Evolutionary conservation across 1,140 invertebrate species (phyloP).

Genomic region (Harlomillsia oculata): DNA sequence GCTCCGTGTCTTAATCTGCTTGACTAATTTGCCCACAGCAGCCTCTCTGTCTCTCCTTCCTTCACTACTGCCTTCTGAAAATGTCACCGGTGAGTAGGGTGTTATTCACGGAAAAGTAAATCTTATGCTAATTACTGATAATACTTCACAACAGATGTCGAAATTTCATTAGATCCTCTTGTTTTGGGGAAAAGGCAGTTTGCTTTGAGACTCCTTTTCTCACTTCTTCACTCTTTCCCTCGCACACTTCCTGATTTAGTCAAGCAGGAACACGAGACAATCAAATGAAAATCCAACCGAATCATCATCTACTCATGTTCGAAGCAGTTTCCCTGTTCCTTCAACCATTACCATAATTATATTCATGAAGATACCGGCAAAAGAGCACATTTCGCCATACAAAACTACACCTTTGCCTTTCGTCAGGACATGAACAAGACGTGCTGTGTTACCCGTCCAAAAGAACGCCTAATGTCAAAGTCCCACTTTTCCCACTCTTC

Average conservation of each 20-base stretch:
- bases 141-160: constrained; percentile 37
- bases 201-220: no score
- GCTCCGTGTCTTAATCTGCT: constrained; percentile 29
- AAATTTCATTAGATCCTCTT: constrained; percentile 35
- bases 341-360: constrained; percentile 31
- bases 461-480: neutral
- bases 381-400: constrained; percentile 4
- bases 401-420: neutral
- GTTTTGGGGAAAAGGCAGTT: constrained; percentile 27
- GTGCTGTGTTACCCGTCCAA: neutral
- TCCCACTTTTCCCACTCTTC: neutral
- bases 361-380: constrained; percentile 22
- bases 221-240: neutral
- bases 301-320: constrained; percentile 24
- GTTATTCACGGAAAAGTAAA: constrained; percentile 32
- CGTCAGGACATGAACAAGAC: no score
- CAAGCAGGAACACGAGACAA: constrained; percentile 12
- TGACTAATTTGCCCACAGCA: constrained; percentile 33
- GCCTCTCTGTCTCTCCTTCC: constrained; percentile 2
- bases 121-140: constrained; percentile 38
- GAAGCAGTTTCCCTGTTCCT: constrained; percentile 27
- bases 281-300: constrained; percentile 29
- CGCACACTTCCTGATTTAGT: neutral
- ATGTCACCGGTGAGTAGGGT: constrained; percentile 13
- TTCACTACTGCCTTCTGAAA: neutral